These are phyloP conservation scores for Sitta europaea DNA, from an alignment of 2,113 vertebrate genomes.

Conservation along the genomic window DNA sequence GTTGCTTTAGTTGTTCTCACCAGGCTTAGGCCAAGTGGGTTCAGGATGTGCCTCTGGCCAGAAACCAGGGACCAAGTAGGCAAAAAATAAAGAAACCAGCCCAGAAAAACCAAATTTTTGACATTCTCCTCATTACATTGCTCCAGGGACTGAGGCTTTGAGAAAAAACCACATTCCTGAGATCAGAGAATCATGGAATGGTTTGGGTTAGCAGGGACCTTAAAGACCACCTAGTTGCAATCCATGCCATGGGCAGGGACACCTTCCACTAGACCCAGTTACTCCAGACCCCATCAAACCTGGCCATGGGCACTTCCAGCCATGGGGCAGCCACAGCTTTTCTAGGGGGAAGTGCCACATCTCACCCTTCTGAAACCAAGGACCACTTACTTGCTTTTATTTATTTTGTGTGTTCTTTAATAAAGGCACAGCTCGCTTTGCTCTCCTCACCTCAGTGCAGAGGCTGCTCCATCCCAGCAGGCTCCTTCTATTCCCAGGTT, in stretches of 20 bases:
- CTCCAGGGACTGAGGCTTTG: background rate
- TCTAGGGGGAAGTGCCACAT: background rate
- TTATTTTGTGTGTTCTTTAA: background rate
- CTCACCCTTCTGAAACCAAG: background rate
- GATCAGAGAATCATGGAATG: background rate
- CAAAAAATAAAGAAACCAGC: background rate
- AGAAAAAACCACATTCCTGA: background rate
- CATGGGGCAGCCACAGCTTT: background rate
- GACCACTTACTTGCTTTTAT: background rate
- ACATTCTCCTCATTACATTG: background rate
- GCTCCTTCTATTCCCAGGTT: background rate
- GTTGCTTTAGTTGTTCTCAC: background rate
- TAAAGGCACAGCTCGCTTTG: background rate
- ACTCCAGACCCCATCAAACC: background rate
- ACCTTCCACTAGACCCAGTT: background rate
- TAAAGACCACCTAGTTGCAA: background rate
- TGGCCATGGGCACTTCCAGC: background rate
- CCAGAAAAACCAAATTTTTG: background rate
- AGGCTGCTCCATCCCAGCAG: background rate
- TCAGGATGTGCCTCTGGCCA: background rate
- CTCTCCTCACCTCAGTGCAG: rapidly evolving
- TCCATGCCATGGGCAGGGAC: background rate
- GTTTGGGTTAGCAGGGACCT: background rate
- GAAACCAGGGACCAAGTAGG: background rate
- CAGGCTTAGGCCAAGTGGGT: background rate